Evolutionary conservation across 2,113 vertebrate species (phyloP).

Genomic region (Ptychochromis oligacanthus): DNA sequence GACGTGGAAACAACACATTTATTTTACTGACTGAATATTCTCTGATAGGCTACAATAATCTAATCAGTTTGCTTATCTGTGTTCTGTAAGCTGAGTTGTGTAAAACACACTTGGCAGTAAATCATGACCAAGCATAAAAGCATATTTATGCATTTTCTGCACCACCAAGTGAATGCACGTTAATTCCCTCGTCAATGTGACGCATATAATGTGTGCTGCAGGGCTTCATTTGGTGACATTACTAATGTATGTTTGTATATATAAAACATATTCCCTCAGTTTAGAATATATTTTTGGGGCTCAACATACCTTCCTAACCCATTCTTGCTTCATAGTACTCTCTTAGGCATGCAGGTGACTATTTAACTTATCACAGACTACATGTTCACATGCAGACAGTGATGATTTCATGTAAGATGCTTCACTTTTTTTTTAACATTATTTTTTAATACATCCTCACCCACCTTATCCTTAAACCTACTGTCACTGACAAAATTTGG

Average conservation of each 20-base stretch:
- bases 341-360: too few relatives aligned
- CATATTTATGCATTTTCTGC: background rate
- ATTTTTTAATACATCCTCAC: too few relatives aligned
- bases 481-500: background rate
- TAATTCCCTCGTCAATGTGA: background rate
- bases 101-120: background rate
- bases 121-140: background rate
- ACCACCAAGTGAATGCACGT: background rate
- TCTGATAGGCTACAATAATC: background rate
- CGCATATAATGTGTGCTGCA: background rate
- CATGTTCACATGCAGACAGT: too few relatives aligned
- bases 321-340: too few relatives aligned
- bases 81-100: background rate
- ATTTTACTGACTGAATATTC: background rate
- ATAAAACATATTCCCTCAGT: fast-evolving
- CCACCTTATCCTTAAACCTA: too few relatives aligned
- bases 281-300: background rate
- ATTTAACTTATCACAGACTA: too few relatives aligned
- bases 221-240: background rate
- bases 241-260: background rate
- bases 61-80: background rate
- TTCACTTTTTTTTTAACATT: too few relatives aligned
- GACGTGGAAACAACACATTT: background rate
- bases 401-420: too few relatives aligned
- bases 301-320: too few relatives aligned